Evolutionary conservation across 2,888 invertebrate species (phyloP), one percentile per base, ranked within the genome.

Genomic region (Chaitophorus viminalis): DNA sequence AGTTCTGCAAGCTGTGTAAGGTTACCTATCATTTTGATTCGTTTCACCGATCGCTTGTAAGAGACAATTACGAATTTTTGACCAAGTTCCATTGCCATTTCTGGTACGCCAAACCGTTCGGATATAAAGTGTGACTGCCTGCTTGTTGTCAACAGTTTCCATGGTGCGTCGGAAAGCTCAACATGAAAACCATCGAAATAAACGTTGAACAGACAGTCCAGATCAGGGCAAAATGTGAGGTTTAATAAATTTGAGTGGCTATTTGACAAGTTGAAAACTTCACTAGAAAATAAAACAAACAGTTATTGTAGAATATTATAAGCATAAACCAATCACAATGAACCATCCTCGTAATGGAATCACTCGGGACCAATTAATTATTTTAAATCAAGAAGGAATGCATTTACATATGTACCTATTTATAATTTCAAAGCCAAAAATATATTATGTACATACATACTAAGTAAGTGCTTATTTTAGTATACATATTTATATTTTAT

Each of bases 111-210:
- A 65, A 87, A 87, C 6, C 87, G 87, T 81, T 87, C 87, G 14
- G 87, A 87, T 46, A 87, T 33, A 21, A 74, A 31, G n/a, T 81
- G 72, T 31, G 25, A 36, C n/a, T 70, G 74, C 60, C 81, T 54
- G 33, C 74, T 87, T 14, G 87, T 52, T 17, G 81, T 81, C 74
- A 87, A 81, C 31, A 81, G 1, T 75, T 87, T 87, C 87, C 87
- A 87, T 14, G 87, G 87, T 33, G 72, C 65, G 21, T 87, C 87
- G 31, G 87, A 39, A 25, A 81, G 39, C 31, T 87, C 87, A 0
- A 87, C 87, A 65, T 60, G 74, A 75, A 81, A 87, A 3, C 87
- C 87, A n/a, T 87, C 72, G 14, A 81, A 87, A 74, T 87, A 87
- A 14, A 74, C 74, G 18, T 81, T 39, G 54, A 87, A 87, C 52